Percentiles rank a stretch among this genome's conserved stretches.
Evolutionary conservation across 2,797 vertebrate genomes (phyloP).

Genomic region (Sylvilagus floridanus): DNA sequence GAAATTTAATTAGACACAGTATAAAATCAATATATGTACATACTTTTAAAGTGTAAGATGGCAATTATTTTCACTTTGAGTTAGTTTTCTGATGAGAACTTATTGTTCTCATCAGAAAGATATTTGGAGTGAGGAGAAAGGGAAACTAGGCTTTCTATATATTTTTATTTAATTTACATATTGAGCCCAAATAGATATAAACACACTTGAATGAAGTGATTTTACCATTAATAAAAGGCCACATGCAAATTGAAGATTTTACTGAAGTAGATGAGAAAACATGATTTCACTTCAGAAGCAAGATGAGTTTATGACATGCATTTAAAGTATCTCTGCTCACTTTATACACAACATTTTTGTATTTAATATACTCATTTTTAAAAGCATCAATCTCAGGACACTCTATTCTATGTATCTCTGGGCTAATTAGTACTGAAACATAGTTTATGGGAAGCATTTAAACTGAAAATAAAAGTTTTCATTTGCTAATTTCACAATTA

Average conservation of each 20-base stretch:
- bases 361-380: background rate
- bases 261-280: background rate
- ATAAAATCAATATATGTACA: background rate
- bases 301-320: background rate
- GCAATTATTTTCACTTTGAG: background rate
- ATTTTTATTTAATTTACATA: background rate
- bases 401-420: background rate
- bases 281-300: background rate
- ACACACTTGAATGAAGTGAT: background rate
- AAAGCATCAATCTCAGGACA: background rate
- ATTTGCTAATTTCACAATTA: background rate
- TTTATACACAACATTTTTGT: background rate
- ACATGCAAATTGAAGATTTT: background rate
- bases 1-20: background rate
- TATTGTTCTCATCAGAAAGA: background rate
- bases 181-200: background rate
- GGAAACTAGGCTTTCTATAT: background rate
- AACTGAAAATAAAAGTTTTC: slow-evolving; percentile 23
- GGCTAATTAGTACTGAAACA: background rate
- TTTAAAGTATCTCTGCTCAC: background rate
- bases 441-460: background rate
- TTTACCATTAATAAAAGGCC: background rate
- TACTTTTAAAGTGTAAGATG: background rate
- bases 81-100: background rate
- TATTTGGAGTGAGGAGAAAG: background rate